These are phyloP conservation scores for Bombyx huttoni DNA, from an alignment of 2,888 invertebrate species.

Conservation along the genomic window DNA sequence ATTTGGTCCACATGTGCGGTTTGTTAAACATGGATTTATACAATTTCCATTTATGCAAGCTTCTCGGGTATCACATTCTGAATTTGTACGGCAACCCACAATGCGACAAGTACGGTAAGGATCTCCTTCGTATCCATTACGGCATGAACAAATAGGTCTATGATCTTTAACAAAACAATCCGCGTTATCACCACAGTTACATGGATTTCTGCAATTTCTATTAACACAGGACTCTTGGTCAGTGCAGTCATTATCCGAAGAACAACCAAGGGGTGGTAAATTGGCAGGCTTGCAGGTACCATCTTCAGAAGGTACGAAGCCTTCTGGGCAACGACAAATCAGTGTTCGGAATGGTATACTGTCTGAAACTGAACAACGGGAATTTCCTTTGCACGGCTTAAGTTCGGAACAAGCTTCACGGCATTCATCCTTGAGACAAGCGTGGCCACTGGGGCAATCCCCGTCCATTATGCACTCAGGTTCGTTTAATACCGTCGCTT, in stretches of 20 bases:
- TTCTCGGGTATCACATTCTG: constrained; percentile 86
- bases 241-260: constrained; percentile 83
- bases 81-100: constrained; percentile 86
- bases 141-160: constrained; percentile 89
- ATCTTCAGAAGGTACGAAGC: constrained; percentile 84
- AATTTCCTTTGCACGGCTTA: constrained; percentile 81
- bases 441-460: constrained; percentile 85
- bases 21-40: constrained; percentile 86
- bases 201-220: constrained; percentile 88
- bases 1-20: constrained; percentile 85
- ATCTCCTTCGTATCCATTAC: constrained; percentile 87
- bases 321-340: constrained; percentile 89
- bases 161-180: constrained; percentile 87
- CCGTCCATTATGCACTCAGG: constrained; percentile 83
- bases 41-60: constrained; percentile 90
- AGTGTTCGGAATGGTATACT: constrained; percentile 89
- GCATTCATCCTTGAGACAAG: constrained; percentile 85
- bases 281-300: constrained; percentile 84
- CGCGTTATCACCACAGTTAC: constrained; percentile 89
- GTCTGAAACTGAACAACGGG: constrained; percentile 86
- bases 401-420: constrained; percentile 83
- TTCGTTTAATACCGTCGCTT: constrained; percentile 52
- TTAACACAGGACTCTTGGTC: constrained; percentile 88
- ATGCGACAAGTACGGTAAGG: constrained; percentile 85
- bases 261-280: constrained; percentile 82